Conservation (phyloP, 1,140 invertebrate species). For the Drosophila littoralis region DNA sequence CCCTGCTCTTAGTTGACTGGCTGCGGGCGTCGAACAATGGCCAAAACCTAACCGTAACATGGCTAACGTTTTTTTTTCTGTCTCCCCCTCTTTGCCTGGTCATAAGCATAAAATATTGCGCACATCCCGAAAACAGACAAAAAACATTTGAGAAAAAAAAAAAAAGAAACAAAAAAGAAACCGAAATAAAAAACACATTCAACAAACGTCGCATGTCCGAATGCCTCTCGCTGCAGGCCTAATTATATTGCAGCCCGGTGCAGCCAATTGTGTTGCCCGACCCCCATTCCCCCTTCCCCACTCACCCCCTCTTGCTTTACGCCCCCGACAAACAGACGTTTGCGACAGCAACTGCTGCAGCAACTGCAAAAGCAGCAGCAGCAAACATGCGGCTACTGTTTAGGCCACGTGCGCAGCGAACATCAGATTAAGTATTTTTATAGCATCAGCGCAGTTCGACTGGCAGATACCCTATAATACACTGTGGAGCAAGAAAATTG, state of each 20-base stretch:
- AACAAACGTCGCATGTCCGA: constrained; percentile 49
- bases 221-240: constrained; percentile 67
- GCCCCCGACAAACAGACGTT: constrained; percentile 47
- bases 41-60: constrained; percentile 78
- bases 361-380: constrained; percentile 30
- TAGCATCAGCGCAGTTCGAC: neutral
- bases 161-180: neutral
- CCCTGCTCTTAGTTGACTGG: constrained; percentile 28
- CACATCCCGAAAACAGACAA: constrained; percentile 57
- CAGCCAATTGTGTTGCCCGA: constrained; percentile 33
- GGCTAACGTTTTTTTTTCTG: constrained; percentile 26
- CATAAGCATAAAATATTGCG: constrained; percentile 82
- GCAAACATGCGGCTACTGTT: constrained; percentile 43
- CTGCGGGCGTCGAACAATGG: constrained; percentile 53
- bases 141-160: constrained; percentile 14
- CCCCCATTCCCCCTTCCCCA: neutral
- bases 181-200: constrained; percentile 16
- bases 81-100: constrained; percentile 33
- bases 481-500: too few relatives aligned
- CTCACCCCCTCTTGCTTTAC: neutral
- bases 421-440: neutral
- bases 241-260: constrained; percentile 74
- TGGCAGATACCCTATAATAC: neutral
- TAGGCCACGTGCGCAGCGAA: constrained; percentile 44
- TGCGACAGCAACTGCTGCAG: constrained; percentile 33